phyloP scores from a whole-genome alignment of 1,140 invertebrate species.

The Bradynema listronoti region DNA sequence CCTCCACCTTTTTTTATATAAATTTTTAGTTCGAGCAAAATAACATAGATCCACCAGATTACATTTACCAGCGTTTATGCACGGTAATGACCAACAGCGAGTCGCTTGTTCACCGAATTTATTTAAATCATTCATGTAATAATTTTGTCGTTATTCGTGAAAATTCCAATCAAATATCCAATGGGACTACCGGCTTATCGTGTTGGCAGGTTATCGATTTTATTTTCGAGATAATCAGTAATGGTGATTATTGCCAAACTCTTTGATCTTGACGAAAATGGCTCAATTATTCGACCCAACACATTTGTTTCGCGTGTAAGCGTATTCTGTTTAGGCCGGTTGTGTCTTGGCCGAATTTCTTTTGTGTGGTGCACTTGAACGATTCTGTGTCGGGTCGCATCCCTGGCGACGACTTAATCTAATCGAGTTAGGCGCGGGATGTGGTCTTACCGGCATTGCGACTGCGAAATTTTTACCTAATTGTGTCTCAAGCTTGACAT shows the following conservation, averaged over 20 bases:
- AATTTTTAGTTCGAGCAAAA: slow-evolving; percentile 1
- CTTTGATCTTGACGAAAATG: neutral
- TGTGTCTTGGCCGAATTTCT: slow-evolving; percentile 13
- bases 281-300: slow-evolving; percentile 8
- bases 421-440: slow-evolving; percentile 31
- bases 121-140: neutral
- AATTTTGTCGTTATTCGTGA: neutral
- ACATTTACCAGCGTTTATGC: slow-evolving; percentile 13
- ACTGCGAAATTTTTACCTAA: slow-evolving; percentile 3
- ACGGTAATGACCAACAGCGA: slow-evolving; percentile 1
- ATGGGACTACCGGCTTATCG: slow-evolving; percentile 17
- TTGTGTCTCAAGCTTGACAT: neutral
- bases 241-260: neutral
- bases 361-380: neutral
- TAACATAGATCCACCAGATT: slow-evolving; percentile 4
- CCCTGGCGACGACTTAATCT: slow-evolving; percentile 13
- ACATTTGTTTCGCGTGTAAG: neutral
- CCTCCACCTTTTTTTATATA: too few relatives aligned
- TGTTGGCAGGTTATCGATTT: slow-evolving; percentile 14
- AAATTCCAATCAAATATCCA: slow-evolving; percentile 4
- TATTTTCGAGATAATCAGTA: neutral
- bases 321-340: slow-evolving; percentile 5
- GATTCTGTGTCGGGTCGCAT: neutral
- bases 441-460: slow-evolving; percentile 30
- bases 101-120: slow-evolving; percentile 15